Evolutionary conservation across 2,888 invertebrate genomes (phyloP).

Genomic region (Pemphredon lugubris): DNA sequence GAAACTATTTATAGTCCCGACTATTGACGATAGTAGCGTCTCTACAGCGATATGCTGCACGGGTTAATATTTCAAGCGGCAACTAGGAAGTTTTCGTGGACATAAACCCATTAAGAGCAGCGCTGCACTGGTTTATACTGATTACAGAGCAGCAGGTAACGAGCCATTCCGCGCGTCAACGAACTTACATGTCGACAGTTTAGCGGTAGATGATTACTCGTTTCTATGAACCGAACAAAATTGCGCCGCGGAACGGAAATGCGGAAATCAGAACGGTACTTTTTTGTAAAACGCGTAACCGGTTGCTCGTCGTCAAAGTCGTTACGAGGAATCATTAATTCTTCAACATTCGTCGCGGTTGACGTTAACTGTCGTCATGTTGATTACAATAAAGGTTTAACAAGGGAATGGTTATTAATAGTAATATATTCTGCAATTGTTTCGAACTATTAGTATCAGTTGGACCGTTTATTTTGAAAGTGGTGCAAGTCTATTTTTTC

Average conservation of each 20-base stretch:
- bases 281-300: slow-evolving; percentile 5
- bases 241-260: slow-evolving; percentile 24
- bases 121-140: slow-evolving; percentile 5
- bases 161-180: slow-evolving; percentile 32
- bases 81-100: neutral
- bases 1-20: too few relatives aligned
- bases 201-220: slow-evolving; percentile 43
- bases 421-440: too few relatives aligned
- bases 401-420: too few relatives aligned
- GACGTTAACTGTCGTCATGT: too few relatives aligned
- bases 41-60: too few relatives aligned
- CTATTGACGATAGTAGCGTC: too few relatives aligned
- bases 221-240: slow-evolving; percentile 20
- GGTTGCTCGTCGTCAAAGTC: neutral
- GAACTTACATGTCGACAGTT: slow-evolving; percentile 38
- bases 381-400: too few relatives aligned
- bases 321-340: too few relatives aligned
- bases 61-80: neutral
- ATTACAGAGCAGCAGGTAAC: slow-evolving; percentile 9
- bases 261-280: slow-evolving; percentile 12
- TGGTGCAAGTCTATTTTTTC: too few relatives aligned
- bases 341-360: too few relatives aligned
- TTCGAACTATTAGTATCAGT: too few relatives aligned
- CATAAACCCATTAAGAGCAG: slow-evolving; percentile 26
- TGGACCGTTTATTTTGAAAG: too few relatives aligned